Evolutionary conservation across 2,797 vertebrate genomes (phyloP), one percentile per base, ranked within the genome.

Genomic region (Melopsittacus undulatus): DNA sequence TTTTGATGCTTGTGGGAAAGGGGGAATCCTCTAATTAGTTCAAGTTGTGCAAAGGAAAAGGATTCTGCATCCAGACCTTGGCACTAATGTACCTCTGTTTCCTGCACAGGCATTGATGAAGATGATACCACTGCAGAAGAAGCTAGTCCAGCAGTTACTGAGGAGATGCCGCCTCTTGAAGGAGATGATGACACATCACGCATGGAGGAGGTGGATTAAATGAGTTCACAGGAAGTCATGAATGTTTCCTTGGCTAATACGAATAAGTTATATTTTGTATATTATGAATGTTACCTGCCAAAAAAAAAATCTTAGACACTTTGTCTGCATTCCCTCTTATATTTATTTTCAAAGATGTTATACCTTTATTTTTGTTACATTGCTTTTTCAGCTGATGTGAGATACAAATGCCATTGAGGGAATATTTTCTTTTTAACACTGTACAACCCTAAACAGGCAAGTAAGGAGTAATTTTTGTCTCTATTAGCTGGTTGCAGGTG

Each of bases 151-250:
- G 98, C 98, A 1, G 98, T 98, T 12, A 95, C 97, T 3, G 99
- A 99, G 76, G 99, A 99, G 91, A 99, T 99, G 98, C 99, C 99
- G 0, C 98, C 98, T 29, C 98, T 99, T 4, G 99, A 99, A 96
- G 99, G 98, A 10, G 99, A 99, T 1, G 99, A 99, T 0, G 99
- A 99, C 96, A 98, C 98, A 8, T 99, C 99, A 5, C 98, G 99
- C 76, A 99, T 99, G 99, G 99, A 99, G 93, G 99, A 99, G 90
- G 99, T 99, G 22, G 99, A 99, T 95, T 99, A 98, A 96, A 76
- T 14, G 15, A 34, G 49, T 89, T 93, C 85, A 94, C 87, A 91
- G 69, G 62, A 95, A 96, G 93, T 92, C 83, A 52, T 52, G 95
- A 89, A 66, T 87, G 69, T 72, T 95, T 94, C 84, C 77, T 95